Evolutionary conservation across 2,797 vertebrate species (phyloP), one percentile per base, ranked within the genome.

Genomic region (Protonibea diacanthus): DNA sequence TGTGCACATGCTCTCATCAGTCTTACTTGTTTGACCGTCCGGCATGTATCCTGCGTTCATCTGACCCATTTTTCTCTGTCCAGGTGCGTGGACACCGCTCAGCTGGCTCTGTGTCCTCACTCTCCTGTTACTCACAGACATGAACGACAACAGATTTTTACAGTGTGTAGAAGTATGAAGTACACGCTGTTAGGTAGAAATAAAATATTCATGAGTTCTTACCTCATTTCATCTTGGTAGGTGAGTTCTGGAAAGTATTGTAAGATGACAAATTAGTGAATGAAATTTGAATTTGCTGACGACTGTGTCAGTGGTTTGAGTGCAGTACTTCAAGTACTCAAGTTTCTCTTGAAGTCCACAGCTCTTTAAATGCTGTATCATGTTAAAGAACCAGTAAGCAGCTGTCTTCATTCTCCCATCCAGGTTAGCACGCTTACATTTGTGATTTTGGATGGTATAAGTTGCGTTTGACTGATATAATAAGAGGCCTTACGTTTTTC

Each of bases 171-270:
- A 65, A 23, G 66, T 44, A 59, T 1, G 1, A 60, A 48, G 9
- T 7, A 29, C 9, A 6, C 6, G 23, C n/a, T 29, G 33, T 23
- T 51, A 49, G 40, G 17, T 38, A 38, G 17, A 10, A n/a, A 66
- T 1, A 1, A 12, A 3, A 58, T 33, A 48, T 51, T 25, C 3
- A 33, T 51, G 0, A 4, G 55, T 70, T 63, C 87, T 86, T 88
- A 95, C 93, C 80, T 93, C 76, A 92, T 81, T 85, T 95, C 91
- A 6, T 93, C 88, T 48, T 92, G 55, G 69, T 95, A 94, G 65
- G 29, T 89, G 51, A 71, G 8, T 77, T 93, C 95, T 95, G 76
- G 10, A 90, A 75, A 52, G 21, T n/a, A 85, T 64, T 8, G 14
- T 3, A 71, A 64, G 7, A 74, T 27, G 14, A 66, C 1, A 69